Conservation (phyloP, 1,140 invertebrate species). For the Antheraea pernyi region DNA sequence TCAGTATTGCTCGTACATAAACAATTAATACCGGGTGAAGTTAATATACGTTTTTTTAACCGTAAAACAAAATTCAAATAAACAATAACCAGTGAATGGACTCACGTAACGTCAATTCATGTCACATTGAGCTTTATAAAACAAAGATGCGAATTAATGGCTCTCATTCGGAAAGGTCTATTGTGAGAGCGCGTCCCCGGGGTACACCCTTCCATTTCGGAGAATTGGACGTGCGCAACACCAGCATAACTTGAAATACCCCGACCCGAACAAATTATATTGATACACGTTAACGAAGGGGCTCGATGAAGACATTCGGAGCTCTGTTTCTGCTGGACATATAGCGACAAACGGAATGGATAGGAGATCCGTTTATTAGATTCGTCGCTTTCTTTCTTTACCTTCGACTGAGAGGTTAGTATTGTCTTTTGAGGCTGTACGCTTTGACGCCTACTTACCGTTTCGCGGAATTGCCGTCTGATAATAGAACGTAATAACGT, state of each 20-base stretch:
- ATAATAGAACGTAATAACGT: conserved; percentile 42
- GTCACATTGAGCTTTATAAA: conserved; percentile 71
- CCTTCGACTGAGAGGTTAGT: conserved; percentile 63
- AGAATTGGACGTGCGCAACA: conserved; percentile 68
- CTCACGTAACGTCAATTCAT: conserved; percentile 61
- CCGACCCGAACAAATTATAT: conserved; percentile 43
- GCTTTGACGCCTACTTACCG: conserved; percentile 52
- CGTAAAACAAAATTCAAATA: conserved; percentile 47
- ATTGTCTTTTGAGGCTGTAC: conserved; percentile 61
- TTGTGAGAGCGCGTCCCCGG: conserved; percentile 64
- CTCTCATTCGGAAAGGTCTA: conserved; percentile 69
- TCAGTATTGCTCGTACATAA: background rate
- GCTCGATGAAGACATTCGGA: conserved; percentile 30
- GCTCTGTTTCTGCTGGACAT: conserved; percentile 50
- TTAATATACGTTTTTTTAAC: background rate
- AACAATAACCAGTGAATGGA: conserved; percentile 62
- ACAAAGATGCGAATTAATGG: conserved; percentile 77
- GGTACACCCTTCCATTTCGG: conserved; percentile 73
- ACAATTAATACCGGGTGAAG: background rate
- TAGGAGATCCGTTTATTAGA: conserved; percentile 68
- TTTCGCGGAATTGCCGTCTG: conserved; percentile 34
- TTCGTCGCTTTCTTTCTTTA: conserved; percentile 73
- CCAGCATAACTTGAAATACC: conserved; percentile 49
- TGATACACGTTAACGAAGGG: conserved; percentile 41
- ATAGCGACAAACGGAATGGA: conserved; percentile 66